phyloP scores from a whole-genome alignment of 2,797 vertebrate genomes.

The Ciconia nigra region DNA sequence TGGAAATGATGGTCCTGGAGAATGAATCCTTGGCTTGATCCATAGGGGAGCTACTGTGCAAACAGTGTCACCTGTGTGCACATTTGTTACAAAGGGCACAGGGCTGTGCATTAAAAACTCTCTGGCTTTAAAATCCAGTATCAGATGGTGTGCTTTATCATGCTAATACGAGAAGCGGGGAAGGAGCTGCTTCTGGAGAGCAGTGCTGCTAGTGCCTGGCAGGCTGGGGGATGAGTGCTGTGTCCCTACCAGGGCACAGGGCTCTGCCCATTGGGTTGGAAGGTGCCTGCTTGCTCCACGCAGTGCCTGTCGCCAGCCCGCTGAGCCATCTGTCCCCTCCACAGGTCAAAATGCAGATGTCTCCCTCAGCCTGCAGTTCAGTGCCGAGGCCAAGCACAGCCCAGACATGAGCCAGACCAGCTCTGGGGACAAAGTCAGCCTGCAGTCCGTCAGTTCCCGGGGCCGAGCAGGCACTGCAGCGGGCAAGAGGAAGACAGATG shows the following conservation, averaged over 20 bases:
- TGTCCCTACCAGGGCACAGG: not conserved
- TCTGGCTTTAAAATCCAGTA: not conserved
- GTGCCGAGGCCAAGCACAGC: conserved; percentile 1
- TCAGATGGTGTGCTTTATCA: not conserved
- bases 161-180: not conserved
- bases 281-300: not conserved
- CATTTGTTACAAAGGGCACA: not conserved
- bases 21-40: not conserved
- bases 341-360: not conserved
- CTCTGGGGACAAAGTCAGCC: not conserved
- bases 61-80: not conserved
- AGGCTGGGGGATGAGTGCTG: not conserved
- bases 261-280: fast-evolving
- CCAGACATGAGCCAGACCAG: conserved; percentile 34
- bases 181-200: not conserved
- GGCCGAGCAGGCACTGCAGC: not conserved
- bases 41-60: not conserved
- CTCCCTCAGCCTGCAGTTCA: not conserved
- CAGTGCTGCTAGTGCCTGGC: not conserved
- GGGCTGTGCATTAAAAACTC: not conserved
- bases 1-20: not conserved
- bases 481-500: conserved; percentile 32
- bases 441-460: not conserved
- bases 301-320: fast-evolving
- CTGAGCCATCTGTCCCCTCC: not conserved